phyloP scores from a whole-genome alignment of 1,140 invertebrate species.

The Drosophila lowei region DNA sequence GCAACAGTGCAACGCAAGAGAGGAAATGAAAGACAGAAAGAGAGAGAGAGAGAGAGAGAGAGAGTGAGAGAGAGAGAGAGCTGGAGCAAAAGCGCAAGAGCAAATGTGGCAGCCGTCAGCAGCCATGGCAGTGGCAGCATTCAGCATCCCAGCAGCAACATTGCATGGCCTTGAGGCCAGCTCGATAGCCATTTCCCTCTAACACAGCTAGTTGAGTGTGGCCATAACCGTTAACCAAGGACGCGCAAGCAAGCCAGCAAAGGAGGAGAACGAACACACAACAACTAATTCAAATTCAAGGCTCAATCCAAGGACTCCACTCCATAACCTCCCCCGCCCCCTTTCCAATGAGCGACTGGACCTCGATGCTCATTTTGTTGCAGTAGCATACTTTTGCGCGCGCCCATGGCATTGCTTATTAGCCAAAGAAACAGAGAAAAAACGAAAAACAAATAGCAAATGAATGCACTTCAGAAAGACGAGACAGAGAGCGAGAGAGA shows the following conservation, averaged over 20 bases:
- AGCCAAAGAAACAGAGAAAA: constrained; percentile 5
- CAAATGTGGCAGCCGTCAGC: neutral
- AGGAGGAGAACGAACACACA: constrained; percentile 14
- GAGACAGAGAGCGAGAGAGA: neutral
- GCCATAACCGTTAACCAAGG: constrained; percentile 42
- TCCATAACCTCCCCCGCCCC: neutral
- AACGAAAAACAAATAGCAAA: no score
- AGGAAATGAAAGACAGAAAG: constrained; percentile 11
- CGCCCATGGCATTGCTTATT: constrained; percentile 43
- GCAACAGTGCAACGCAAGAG: constrained; percentile 11
- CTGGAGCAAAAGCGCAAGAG: constrained; percentile 2
- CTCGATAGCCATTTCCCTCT: neutral
- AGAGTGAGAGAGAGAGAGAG: constrained; percentile 15
- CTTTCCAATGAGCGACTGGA: constrained; percentile 1
- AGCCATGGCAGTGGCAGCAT: constrained; percentile 4
- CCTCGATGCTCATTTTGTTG: constrained; percentile 28
- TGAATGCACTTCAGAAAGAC: neutral
- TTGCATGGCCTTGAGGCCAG: constrained; percentile 46
- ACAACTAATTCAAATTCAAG: constrained; percentile 60
- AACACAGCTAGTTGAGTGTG: constrained; percentile 4
- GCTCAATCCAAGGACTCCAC: constrained; percentile 14
- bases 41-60: constrained; percentile 15
- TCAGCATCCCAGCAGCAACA: constrained; percentile 10
- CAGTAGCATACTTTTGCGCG: constrained; percentile 50
- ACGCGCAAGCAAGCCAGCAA: constrained; percentile 9